Conservation (phyloP, 1,140 invertebrate species). For the Diachasmimorpha longicaudata region DNA sequence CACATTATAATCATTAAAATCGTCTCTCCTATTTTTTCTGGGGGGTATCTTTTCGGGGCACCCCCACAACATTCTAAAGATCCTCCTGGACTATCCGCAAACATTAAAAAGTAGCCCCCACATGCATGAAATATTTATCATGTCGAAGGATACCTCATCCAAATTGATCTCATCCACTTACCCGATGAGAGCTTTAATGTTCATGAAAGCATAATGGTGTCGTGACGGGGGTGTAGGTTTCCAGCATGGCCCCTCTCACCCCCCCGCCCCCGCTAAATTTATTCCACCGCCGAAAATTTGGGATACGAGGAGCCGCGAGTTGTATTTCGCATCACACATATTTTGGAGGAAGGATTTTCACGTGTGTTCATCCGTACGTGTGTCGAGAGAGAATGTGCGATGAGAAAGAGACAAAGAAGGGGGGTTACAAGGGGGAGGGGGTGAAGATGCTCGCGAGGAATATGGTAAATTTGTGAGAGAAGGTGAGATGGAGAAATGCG, state of each 20-base stretch:
- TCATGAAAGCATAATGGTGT: constrained; percentile 33
- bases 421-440: too few relatives aligned
- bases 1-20: too few relatives aligned
- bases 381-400: constrained; percentile 20
- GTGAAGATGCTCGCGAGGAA: neutral
- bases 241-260: neutral
- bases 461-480: constrained; percentile 30
- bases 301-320: neutral
- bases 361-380: constrained; percentile 18
- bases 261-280: neutral
- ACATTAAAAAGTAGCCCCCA: neutral
- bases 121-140: neutral
- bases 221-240: constrained; percentile 10
- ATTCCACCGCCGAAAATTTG: constrained; percentile 15
- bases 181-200: constrained; percentile 25
- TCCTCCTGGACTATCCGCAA: neutral
- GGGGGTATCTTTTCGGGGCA: too few relatives aligned
- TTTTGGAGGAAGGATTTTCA: neutral
- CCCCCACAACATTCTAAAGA: neutral
- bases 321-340: neutral
- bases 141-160: constrained; percentile 10
- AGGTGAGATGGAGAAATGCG: neutral
- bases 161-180: constrained; percentile 32
- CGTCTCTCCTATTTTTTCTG: too few relatives aligned
- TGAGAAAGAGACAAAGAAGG: too few relatives aligned